Conservation (phyloP, 2,113 vertebrate species). For the Patagioenas fasciata region DNA sequence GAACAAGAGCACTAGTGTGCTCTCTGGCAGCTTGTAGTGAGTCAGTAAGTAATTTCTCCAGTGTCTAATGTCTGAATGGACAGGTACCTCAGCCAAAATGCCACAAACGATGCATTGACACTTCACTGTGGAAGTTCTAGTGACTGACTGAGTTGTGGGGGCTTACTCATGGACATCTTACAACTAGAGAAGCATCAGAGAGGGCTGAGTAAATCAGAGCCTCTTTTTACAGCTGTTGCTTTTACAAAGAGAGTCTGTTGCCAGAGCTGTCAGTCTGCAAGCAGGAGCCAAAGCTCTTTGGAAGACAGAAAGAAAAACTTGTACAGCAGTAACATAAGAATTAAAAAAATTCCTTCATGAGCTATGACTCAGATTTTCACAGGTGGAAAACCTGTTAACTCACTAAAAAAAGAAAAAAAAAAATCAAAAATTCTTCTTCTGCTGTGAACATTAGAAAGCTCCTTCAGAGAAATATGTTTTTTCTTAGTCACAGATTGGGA, state of each 20-base stretch:
- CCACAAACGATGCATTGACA: accelerated
- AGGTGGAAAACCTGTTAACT: slow-evolving; percentile 33
- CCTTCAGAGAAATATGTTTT: background rate
- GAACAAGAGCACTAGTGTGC: background rate
- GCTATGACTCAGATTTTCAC: slow-evolving; percentile 31
- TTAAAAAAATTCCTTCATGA: background rate
- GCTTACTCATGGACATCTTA: background rate
- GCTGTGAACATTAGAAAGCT: background rate
- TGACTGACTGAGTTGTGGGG: background rate
- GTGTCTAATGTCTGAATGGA: background rate
- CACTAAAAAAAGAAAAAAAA: background rate
- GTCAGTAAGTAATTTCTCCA: background rate
- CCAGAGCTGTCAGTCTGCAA: slow-evolving; percentile 30
- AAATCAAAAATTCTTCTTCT: background rate
- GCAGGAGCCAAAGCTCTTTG: slow-evolving; percentile 16
- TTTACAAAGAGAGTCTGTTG: background rate
- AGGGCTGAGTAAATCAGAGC: background rate
- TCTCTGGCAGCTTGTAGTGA: background rate
- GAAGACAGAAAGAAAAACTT: background rate
- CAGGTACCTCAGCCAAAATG: background rate
- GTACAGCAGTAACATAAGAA: background rate
- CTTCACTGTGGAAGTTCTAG: background rate
- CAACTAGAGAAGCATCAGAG: background rate
- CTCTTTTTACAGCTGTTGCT: background rate
- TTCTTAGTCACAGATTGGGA: background rate